Evolutionary conservation across 2,888 invertebrate species (phyloP).

Genomic region (Cheilosia soror): DNA sequence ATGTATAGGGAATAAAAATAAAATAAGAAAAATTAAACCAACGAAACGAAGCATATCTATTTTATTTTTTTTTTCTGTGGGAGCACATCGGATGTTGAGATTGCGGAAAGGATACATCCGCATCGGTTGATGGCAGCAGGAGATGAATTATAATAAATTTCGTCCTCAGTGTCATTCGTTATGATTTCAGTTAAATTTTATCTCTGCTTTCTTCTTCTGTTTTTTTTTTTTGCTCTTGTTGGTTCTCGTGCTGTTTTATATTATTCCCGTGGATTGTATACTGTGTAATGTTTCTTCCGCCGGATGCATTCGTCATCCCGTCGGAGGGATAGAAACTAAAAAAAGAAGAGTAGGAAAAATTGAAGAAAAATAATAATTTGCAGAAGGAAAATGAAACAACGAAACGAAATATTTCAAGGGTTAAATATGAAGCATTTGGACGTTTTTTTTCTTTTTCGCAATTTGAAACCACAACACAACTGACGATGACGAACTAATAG

Average conservation of each 20-base stretch:
- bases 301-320: conserved; percentile 73
- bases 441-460: background rate
- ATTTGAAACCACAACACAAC: conserved; percentile 22
- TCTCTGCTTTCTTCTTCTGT: conserved; percentile 12
- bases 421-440: conserved; percentile 27
- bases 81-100: conserved; percentile 70
- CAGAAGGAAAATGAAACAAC: conserved; percentile 30
- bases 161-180: conserved; percentile 72
- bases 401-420: conserved; percentile 36
- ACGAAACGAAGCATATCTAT: conserved; percentile 35
- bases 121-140: conserved; percentile 73
- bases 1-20: background rate
- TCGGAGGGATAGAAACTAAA: conserved; percentile 28
- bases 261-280: conserved; percentile 62
- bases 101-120: conserved; percentile 74
- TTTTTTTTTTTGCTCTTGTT: conserved; percentile 28
- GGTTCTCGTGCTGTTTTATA: conserved; percentile 61
- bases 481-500: background rate
- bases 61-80: conserved; percentile 37
- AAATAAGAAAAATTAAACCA: conserved; percentile 35
- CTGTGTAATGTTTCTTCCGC: conserved; percentile 74
- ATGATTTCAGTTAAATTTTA: conserved; percentile 71
- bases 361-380: conserved; percentile 44
- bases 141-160: conserved; percentile 75
- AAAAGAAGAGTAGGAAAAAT: conserved; percentile 14